phyloP scores from a whole-genome alignment of 2,888 invertebrate genomes.

The Pherbina coryleti region DNA sequence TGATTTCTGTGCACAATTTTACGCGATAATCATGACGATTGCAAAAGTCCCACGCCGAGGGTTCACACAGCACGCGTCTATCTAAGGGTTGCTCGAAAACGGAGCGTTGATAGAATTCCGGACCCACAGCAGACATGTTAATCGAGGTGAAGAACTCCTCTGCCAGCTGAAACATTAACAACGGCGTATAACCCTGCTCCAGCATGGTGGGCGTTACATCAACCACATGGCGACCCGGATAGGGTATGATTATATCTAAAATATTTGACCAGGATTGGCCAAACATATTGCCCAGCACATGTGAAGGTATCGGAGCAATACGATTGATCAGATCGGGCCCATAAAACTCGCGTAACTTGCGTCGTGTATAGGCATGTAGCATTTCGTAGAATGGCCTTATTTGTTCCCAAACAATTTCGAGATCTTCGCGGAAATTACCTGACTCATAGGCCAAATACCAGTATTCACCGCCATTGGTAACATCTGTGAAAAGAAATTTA shows the following conservation, averaged over 20 bases:
- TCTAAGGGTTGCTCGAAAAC: constrained; percentile 85
- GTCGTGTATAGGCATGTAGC: constrained; percentile 89
- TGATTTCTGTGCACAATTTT: constrained; percentile 88
- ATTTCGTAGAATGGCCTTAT: constrained; percentile 88
- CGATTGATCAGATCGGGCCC: constrained; percentile 85
- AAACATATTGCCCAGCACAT: constrained; percentile 92
- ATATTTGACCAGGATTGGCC: constrained; percentile 89
- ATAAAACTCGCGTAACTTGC: constrained; percentile 84
- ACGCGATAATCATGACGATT: constrained; percentile 87
- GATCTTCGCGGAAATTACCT: constrained; percentile 79
- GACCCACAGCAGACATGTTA: constrained; percentile 88
- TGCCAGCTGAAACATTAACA: constrained; percentile 86
- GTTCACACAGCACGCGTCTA: constrained; percentile 85
- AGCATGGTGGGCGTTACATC: constrained; percentile 89
- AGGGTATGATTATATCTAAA: constrained; percentile 84
- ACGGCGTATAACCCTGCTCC: constrained; percentile 86
- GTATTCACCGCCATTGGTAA: constrained; percentile 87
- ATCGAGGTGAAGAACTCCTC: constrained; percentile 93
- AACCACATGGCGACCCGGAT: constrained; percentile 84
- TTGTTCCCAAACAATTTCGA: constrained; percentile 87
- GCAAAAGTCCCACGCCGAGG: constrained; percentile 95
- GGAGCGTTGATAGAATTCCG: constrained; percentile 90
- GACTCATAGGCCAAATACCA: constrained; percentile 92
- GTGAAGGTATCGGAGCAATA: constrained; percentile 86
- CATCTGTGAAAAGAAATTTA: constrained; percentile 75